These are phyloP conservation scores for Aspidoscelis tigris DNA, from an alignment of 2,113 vertebrate genomes.

Conservation along the genomic window DNA sequence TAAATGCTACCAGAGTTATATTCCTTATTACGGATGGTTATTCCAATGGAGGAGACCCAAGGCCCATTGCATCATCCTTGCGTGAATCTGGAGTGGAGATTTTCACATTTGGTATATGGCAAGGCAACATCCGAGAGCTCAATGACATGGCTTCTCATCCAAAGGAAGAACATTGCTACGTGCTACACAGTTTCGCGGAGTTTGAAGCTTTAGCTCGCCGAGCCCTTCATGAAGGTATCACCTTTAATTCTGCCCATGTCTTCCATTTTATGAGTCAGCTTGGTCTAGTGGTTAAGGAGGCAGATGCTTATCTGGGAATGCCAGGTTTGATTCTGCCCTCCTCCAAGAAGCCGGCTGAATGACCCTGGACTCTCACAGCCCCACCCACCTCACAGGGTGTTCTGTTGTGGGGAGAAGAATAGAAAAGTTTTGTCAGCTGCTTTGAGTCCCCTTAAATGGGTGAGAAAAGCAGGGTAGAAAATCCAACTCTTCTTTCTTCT, in stretches of 20 bases:
- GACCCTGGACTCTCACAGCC: no score
- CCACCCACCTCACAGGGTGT: no score
- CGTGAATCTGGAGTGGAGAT: conserved; percentile 93
- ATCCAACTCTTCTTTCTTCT: no score
- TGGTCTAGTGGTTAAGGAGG: no score
- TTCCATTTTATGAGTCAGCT: background rate
- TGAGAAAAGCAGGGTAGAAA: no score
- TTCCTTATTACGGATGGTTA: conserved; percentile 98
- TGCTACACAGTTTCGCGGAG: conserved; percentile 95
- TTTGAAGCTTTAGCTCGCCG: conserved; percentile 95
- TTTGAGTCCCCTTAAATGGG: no score
- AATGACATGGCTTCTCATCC: conserved; percentile 96
- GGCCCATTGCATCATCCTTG: conserved; percentile 89
- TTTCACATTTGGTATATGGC: conserved; percentile 98
- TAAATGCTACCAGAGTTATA: conserved; percentile 91
- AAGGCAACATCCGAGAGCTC: conserved; percentile 94
- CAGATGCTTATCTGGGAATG: no score
- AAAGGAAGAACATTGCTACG: conserved; percentile 96
- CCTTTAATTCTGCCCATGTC: background rate
- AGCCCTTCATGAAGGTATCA: conserved; percentile 93
- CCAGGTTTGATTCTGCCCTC: no score
- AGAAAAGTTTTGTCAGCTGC: no score
- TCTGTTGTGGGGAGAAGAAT: no score
- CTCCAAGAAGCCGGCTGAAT: no score
- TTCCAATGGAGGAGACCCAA: conserved; percentile 96